Conservation (phyloP, 1,140 invertebrate species). For the Anthonomus grandis region DNA sequence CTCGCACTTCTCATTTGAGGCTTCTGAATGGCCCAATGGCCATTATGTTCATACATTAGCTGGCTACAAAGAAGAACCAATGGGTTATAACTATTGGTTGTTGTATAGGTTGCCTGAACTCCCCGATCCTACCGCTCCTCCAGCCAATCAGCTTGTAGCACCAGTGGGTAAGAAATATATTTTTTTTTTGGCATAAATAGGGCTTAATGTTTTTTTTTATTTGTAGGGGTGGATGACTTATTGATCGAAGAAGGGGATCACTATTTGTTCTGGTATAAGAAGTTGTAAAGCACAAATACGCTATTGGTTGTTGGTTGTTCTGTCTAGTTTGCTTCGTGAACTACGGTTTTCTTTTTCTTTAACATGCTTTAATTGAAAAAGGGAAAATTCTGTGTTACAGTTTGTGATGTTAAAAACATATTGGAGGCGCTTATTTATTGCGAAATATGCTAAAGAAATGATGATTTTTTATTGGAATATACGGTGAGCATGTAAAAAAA, state of each 20-base stretch:
- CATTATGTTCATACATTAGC: conserved; percentile 85
- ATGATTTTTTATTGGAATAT: no score
- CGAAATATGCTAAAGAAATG: no score
- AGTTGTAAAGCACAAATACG: no score
- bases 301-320: no score
- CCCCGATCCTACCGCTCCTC: conserved; percentile 72
- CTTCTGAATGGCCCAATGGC: conserved; percentile 84
- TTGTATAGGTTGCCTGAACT: conserved; percentile 72
- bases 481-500: no score
- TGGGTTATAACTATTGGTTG: conserved; percentile 86
- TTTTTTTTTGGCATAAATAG: not conserved
- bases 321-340: no score
- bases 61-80: conserved; percentile 80
- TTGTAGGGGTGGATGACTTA: conserved; percentile 77
- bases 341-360: no score
- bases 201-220: not conserved
- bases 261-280: conserved; percentile 86
- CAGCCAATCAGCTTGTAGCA: conserved; percentile 78
- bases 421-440: no score
- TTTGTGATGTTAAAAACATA: no score
- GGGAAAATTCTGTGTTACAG: no score
- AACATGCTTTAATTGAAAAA: no score
- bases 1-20: conserved; percentile 55
- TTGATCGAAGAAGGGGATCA: conserved; percentile 78
- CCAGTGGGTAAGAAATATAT: conserved; percentile 67